phyloP scores from a whole-genome alignment of 1,140 invertebrate species.

The Schlechtendalia chinensis region DNA sequence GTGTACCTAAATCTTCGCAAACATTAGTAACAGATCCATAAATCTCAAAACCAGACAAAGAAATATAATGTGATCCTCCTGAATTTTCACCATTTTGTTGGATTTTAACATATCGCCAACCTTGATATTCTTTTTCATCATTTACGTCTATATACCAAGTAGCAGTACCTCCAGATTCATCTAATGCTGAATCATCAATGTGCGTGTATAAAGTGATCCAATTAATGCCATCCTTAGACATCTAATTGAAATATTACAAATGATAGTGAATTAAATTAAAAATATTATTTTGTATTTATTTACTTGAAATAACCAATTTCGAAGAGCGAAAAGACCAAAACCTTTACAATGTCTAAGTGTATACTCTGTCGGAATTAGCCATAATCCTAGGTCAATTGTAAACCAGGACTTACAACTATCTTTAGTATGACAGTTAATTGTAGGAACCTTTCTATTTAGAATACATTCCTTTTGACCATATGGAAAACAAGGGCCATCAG shows the following conservation, averaged over 20 bases:
- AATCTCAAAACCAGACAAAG: conserved; percentile 93
- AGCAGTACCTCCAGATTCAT: conserved; percentile 91
- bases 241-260: conserved; percentile 58
- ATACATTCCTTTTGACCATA: conserved; percentile 96
- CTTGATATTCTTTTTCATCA: conserved; percentile 68
- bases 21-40: conserved; percentile 89
- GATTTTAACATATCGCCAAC: conserved; percentile 88
- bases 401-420: conserved; percentile 97
- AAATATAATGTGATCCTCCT: conserved; percentile 93
- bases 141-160: conserved; percentile 79
- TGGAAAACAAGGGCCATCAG: conserved; percentile 89
- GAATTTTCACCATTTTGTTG: conserved; percentile 97
- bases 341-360: conserved; percentile 88
- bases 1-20: conserved; percentile 77
- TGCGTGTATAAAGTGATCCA: conserved; percentile 90
- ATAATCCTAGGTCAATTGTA: conserved; percentile 90
- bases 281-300: conserved; percentile 24
- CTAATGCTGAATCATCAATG: conserved; percentile 85
- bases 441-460: conserved; percentile 82
- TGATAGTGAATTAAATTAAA: neutral
- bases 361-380: conserved; percentile 84
- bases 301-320: conserved; percentile 93
- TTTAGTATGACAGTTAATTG: conserved; percentile 96
- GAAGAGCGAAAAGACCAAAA: conserved; percentile 89
- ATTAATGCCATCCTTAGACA: conserved; percentile 83